Evolutionary conservation across 2,888 invertebrate species (phyloP), one percentile per base, ranked within the genome.

Genomic region (Flabesymbios commensalis): DNA sequence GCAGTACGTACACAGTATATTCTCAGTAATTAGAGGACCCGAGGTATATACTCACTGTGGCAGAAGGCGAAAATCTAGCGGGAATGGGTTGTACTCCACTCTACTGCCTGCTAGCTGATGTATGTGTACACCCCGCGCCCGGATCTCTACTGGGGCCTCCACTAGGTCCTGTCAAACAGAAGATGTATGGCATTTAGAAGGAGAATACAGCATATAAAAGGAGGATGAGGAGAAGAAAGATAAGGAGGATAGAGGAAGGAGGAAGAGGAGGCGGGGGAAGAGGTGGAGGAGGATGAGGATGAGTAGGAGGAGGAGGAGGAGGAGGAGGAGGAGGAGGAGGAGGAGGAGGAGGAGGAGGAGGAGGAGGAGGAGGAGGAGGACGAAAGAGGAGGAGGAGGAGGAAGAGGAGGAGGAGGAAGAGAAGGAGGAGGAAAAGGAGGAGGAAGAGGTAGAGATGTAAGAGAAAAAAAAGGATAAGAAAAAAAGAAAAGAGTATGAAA

Each of bases 71-170:
- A 51, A 47, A 4, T 42, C 43, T 2, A 32, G 19, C 19, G 61
- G 61, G 55, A 61, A 61, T 2, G 61, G 61, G 10, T 42, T 41
- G 56, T 61, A 61, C 47, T 61, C 61, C 1, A 53, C 55, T 31
- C 61, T 43, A 42, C 61, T 61, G 10, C 61, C 61, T 14, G 61
- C 24, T 36, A 61, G 33, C 32, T 61, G 55, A 28, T 61, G 41
- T 32, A 52, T 45, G 22, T 49, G 42, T 19, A 61, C 61, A 22
- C 61, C 61, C n/a, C 31, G 4, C 24, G 24, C 47, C 19, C 61
- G 55, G 22, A 61, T 61, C 39, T 61, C 61, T 14, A 61, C 57
- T 10, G 61, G 19, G 19, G 32, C 39, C n/a, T n/a, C n/a, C n/a
- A n/a, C n/a, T n/a, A n/a, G n/a, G n/a, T n/a, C n/a, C n/a, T n/a